Evolutionary conservation across 2,797 vertebrate species (phyloP).

Genomic region (Zalophus californianus): DNA sequence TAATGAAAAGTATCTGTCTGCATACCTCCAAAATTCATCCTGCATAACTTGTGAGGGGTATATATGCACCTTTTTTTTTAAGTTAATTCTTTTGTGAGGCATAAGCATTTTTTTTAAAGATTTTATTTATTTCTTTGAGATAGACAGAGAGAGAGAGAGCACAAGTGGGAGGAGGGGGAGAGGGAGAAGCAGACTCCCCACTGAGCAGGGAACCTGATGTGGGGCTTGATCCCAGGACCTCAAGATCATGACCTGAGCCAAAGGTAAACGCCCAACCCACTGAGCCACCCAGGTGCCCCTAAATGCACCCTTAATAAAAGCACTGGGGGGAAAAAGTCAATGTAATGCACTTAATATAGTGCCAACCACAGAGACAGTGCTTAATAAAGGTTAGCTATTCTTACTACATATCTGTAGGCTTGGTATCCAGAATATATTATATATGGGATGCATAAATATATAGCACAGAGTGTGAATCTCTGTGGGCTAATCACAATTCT

Average conservation of each 20-base stretch:
- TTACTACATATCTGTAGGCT: background rate
- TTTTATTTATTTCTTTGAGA: too few species aligned
- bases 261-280: too few species aligned
- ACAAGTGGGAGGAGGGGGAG: too few species aligned
- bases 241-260: too few species aligned
- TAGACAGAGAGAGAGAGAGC: too few species aligned
- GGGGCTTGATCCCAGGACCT: too few species aligned
- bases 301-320: background rate
- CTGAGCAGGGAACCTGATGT: too few species aligned
- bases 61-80: too few species aligned
- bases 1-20: background rate
- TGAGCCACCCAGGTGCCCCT: too few species aligned
- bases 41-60: background rate
- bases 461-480: background rate
- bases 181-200: too few species aligned
- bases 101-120: too few species aligned
- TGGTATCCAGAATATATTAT: background rate
- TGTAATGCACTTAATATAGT: background rate
- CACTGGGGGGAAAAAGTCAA: background rate
- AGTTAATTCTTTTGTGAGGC: too few species aligned
- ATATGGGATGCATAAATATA: background rate
- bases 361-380: background rate
- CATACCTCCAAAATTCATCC: background rate
- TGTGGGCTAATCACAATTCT: background rate
- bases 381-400: background rate